A percentile compares a stretch with the other conserved stretches of the same genome.
Evolutionary conservation across 2,113 vertebrate species (phyloP).

Genomic region (Myotis brandtii): DNA sequence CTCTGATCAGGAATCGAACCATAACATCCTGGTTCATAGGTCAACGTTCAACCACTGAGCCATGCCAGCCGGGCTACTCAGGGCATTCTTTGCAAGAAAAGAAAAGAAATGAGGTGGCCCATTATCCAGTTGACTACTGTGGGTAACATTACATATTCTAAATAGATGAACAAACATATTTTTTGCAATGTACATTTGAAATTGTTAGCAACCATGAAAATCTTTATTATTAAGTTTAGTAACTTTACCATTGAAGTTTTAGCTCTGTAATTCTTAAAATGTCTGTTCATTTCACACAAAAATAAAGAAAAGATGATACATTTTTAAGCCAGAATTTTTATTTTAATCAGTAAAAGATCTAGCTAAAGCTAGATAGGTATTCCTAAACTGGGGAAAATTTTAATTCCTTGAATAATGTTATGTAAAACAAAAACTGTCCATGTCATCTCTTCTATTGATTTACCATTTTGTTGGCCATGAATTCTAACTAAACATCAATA

Average conservation of each 20-base stretch:
- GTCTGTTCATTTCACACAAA: not conserved
- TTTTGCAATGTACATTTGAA: not conserved
- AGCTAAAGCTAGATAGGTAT: not conserved
- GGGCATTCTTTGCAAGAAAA: not conserved
- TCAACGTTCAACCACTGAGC: too few relatives aligned
- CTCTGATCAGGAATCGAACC: too few relatives aligned
- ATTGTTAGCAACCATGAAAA: not conserved
- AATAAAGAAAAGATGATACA: not conserved
- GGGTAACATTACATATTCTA: not conserved
- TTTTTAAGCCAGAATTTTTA: slow-evolving; percentile 14
- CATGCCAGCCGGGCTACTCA: not conserved
- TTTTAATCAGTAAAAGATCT: not conserved
- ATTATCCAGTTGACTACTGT: not conserved
- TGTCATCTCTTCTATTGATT: not conserved
- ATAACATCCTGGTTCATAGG: too few relatives aligned
- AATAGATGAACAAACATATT: not conserved
- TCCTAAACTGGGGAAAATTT: not conserved
- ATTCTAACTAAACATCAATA: not conserved
- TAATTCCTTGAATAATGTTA: slow-evolving; percentile 3
- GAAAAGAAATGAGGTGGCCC: not conserved
- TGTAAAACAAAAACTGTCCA: not conserved
- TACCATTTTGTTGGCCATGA: not conserved
- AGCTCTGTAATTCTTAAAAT: not conserved
- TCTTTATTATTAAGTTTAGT: not conserved
- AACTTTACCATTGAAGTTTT: not conserved